Percentiles rank a stretch among this genome's conserved stretches.
phyloP scores from a whole-genome alignment of 2,113 vertebrate genomes.

The Australoheros scitulus region DNA sequence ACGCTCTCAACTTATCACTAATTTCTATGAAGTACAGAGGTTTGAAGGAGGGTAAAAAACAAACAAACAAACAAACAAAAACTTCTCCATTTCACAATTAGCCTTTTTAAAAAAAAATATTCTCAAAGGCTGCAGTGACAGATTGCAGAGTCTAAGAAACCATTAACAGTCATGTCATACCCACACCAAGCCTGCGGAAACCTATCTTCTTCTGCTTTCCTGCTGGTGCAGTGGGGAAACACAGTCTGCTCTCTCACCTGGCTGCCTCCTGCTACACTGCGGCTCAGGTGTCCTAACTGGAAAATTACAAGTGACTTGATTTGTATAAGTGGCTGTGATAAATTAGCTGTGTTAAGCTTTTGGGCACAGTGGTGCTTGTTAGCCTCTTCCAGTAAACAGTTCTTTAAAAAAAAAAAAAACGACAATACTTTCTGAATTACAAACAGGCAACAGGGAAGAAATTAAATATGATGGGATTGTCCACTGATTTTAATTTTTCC shows the following conservation, averaged over 20 bases:
- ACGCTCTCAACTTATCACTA: neutral
- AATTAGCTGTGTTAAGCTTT: slow-evolving; percentile 44
- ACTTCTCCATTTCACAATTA: neutral
- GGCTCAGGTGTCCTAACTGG: slow-evolving; percentile 51
- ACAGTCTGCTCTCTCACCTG: slow-evolving; percentile 28
- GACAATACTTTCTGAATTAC: slow-evolving; percentile 8
- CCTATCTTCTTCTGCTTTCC: neutral
- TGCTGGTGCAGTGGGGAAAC: neutral
- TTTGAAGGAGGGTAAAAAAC: neutral
- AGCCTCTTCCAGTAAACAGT: slow-evolving; percentile 14
- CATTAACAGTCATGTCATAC: slow-evolving; percentile 7
- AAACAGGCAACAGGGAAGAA: neutral
- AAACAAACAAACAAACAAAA: neutral
- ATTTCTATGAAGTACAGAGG: neutral
- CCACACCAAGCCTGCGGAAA: neutral
- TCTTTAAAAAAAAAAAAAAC: neutral
- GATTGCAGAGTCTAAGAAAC: neutral
- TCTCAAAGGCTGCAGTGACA: slow-evolving; percentile 13
- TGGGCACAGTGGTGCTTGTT: slow-evolving; percentile 17
- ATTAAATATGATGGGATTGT: neutral
- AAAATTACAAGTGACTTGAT: slow-evolving; percentile 56
- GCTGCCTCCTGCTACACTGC: slow-evolving; percentile 2
- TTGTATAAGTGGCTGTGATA: slow-evolving; percentile 57
- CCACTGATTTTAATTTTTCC: neutral
- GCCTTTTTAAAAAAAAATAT: neutral